Evolutionary conservation across 1,140 invertebrate genomes (phyloP).

Genomic region (Eumeta japonica): DNA sequence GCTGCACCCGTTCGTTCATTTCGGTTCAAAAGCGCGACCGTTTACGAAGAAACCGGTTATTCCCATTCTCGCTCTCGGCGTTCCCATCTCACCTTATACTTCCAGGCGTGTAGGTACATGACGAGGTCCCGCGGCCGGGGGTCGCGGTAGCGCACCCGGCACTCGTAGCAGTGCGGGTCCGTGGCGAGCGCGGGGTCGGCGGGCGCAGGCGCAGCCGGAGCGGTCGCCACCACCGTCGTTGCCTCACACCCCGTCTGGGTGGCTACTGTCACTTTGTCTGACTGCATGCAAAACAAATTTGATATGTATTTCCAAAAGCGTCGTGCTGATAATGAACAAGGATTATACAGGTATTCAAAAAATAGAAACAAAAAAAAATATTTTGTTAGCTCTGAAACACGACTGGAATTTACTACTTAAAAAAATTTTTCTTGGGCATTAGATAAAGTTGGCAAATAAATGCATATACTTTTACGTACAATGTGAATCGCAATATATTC

Average conservation of each 20-base stretch:
- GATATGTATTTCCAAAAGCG: neutral
- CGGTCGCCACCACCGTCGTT: conserved; percentile 69
- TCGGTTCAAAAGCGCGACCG: no score
- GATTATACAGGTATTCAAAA: no score
- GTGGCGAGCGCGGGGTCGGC: conserved; percentile 59
- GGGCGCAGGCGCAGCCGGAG: conserved; percentile 9
- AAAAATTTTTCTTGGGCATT: neutral
- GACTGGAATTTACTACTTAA: neutral
- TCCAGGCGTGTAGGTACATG: conserved; percentile 94
- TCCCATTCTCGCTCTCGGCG: no score
- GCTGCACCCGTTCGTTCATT: no score
- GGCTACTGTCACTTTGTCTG: conserved; percentile 70
- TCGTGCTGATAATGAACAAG: neutral
- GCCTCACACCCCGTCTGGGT: conserved; percentile 79
- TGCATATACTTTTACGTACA: neutral
- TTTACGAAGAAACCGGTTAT: no score
- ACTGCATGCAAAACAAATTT: conserved; percentile 22
- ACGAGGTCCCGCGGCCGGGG: conserved; percentile 86
- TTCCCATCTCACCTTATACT: conserved; percentile 87
- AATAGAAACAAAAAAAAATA: neutral
- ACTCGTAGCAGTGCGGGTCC: conserved; percentile 89
- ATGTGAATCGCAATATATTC: conserved; percentile 1
- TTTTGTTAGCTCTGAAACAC: neutral
- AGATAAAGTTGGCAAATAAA: neutral
- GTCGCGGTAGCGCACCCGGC: conserved; percentile 86